Percentiles rank a stretch among this genome's conserved stretches.
Evolutionary conservation across 2,797 vertebrate genomes (phyloP).

Genomic region (Falco rusticolus): DNA sequence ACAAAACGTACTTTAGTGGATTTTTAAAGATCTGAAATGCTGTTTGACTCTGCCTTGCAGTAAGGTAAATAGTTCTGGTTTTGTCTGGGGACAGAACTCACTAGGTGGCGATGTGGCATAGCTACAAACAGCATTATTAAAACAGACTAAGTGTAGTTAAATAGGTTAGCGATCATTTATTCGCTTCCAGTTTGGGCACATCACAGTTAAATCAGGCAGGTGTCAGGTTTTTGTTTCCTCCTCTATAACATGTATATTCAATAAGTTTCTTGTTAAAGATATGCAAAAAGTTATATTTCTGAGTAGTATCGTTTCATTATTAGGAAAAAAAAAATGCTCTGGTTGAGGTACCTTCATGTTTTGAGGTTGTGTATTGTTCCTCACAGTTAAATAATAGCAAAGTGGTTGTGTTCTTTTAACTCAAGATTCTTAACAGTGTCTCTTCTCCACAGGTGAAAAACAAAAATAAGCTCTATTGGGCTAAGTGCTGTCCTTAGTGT

Average conservation of each 20-base stretch:
- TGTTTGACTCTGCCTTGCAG: background rate
- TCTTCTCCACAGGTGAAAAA: background rate
- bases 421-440: background rate
- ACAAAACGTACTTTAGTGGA: background rate
- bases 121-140: background rate
- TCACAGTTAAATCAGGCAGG: background rate
- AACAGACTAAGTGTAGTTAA: background rate
- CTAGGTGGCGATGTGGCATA: constrained; percentile 61
- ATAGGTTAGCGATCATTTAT: background rate
- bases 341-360: background rate
- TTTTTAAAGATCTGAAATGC: background rate
- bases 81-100: background rate
- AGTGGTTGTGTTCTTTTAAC: background rate
- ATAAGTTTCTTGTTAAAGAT: background rate
- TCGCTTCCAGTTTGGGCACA: background rate
- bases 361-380: background rate
- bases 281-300: background rate
- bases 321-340: background rate
- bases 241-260: background rate
- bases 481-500: background rate
- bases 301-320: background rate
- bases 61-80: background rate
- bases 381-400: background rate
- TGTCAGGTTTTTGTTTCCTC: background rate
- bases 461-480: background rate